Percentiles rank a stretch among this genome's conserved stretches.
These are phyloP conservation scores for Nymphalis urticae DNA, from an alignment of 2,888 invertebrate genomes.

Conservation along the genomic window DNA sequence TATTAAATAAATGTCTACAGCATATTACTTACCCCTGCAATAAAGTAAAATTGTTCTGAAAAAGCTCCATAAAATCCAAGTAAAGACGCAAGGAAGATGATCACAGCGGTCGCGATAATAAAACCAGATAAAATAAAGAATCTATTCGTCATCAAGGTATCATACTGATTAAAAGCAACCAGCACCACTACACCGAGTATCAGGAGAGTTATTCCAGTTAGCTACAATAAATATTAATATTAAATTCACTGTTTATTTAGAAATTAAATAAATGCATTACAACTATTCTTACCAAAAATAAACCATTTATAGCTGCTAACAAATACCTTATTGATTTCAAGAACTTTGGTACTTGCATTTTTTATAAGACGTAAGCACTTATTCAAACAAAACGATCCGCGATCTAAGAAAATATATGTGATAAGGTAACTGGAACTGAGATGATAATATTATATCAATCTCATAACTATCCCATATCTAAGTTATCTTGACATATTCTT, in stretches of 20 bases:
- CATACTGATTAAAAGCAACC: constrained; percentile 81
- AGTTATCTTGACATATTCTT: constrained; percentile 68
- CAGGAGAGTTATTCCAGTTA: constrained; percentile 88
- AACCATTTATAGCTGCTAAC: constrained; percentile 86
- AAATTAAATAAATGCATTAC: neutral
- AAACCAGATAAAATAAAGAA: constrained; percentile 86
- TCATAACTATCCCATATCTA: constrained; percentile 57
- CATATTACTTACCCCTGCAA: constrained; percentile 83
- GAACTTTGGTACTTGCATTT: constrained; percentile 75
- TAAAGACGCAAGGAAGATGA: constrained; percentile 87
- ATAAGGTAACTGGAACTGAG: constrained; percentile 50
- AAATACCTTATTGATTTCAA: constrained; percentile 84
- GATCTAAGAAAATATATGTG: constrained; percentile 23
- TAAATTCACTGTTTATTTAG: neutral
- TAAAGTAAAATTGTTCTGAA: constrained; percentile 90
- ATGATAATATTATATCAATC: constrained; percentile 62
- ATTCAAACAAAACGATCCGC: constrained; percentile 43
- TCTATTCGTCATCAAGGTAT: constrained; percentile 80
- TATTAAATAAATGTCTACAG: too few species aligned
- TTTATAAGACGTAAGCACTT: constrained; percentile 52
- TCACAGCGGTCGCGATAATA: constrained; percentile 84
- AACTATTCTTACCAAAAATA: constrained; percentile 85
- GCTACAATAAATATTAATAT: constrained; percentile 73
- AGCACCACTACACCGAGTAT: constrained; percentile 85
- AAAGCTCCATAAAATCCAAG: constrained; percentile 94